Conservation (phyloP, 2,113 vertebrate species). For the Prietella phreatophila region DNA sequence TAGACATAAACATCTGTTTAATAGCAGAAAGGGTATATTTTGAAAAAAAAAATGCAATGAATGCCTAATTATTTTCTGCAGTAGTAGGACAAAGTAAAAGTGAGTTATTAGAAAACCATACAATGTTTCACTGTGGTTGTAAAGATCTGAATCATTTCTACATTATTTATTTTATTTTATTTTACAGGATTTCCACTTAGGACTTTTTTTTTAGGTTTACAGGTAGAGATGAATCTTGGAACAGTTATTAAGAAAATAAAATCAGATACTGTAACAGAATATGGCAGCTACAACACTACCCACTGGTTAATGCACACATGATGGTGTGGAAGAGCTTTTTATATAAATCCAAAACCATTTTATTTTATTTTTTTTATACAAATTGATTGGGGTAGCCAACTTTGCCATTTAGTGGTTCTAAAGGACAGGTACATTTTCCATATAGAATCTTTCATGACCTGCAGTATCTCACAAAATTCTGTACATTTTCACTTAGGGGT, state of each 20-base stretch:
- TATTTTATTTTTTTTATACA: not conserved
- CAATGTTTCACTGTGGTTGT: not conserved
- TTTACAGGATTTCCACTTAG: not conserved
- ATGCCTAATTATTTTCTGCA: not conserved
- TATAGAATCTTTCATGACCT: not conserved
- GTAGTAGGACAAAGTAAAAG: not conserved
- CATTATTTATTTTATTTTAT: not conserved
- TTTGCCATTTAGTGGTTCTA: constrained; percentile 31
- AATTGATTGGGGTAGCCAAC: not conserved
- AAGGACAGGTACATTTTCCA: not conserved
- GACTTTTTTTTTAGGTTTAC: no score
- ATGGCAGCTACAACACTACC: not conserved
- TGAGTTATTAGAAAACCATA: not conserved
- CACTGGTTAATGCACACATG: not conserved
- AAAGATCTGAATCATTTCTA: not conserved
- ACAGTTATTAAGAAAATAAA: not conserved
- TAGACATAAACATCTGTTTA: no score
- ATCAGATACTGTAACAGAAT: not conserved
- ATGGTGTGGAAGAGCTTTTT: not conserved
- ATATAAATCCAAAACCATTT: not conserved
- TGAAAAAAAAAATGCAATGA: not conserved
- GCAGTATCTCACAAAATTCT: no score
- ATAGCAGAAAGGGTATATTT: not conserved
- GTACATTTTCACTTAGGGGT: no score
- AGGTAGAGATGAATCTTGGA: not conserved